Evolutionary conservation across 2,797 vertebrate species (phyloP), one percentile per base, ranked within the genome.

Genomic region (Melanotaenia nigrans): DNA sequence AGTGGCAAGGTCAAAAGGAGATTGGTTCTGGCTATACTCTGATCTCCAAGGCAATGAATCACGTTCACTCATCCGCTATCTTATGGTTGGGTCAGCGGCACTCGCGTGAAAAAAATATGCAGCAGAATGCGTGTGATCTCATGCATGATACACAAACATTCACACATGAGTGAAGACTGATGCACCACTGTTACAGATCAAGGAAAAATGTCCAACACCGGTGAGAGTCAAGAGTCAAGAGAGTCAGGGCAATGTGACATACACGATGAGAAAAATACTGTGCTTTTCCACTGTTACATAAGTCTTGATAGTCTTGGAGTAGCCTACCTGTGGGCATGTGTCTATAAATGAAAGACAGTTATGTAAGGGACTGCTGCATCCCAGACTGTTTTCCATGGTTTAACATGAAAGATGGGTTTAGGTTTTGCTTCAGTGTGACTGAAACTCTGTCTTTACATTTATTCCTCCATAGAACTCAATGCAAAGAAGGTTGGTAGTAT

Each of bases 341-440:
- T 67, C 82, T 88, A 84, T 83, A 85, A 91, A 91, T 87, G 83
- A 87, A 84, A 85, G 68, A 61, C 47, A 28, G 76, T 91, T 90
- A 90, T 81, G 71, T 89, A 92, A 93, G 73, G 35, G 47, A 62
- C 59, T 68, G 61, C 67, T 75, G 71, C 62, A 70, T 81, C 79
- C 77, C 70, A 60, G 61, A 61, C 36, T 20, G 11, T 74, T 76
- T 78, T 60, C 20, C 38, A n/a, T 62, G 66, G 61, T 68, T 63
- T 63, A 16, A 71, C 36, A 30, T 32, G 14, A 49, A 25, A 73
- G 45, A 61, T 35, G 61, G 40, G 45, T 64, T 66, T 68, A 61
- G 28, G 75, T 71, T 77, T 78, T 64, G 68, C 59, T 63, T 77
- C 51, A 68, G 56, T 36, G 55, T 68, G 3, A 61, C 3, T 53